These are phyloP conservation scores for Halisarca cf. caerulea DNA, from an alignment of 37 sponge, comb jelly and placozoan species.

Conservation along the genomic window DNA sequence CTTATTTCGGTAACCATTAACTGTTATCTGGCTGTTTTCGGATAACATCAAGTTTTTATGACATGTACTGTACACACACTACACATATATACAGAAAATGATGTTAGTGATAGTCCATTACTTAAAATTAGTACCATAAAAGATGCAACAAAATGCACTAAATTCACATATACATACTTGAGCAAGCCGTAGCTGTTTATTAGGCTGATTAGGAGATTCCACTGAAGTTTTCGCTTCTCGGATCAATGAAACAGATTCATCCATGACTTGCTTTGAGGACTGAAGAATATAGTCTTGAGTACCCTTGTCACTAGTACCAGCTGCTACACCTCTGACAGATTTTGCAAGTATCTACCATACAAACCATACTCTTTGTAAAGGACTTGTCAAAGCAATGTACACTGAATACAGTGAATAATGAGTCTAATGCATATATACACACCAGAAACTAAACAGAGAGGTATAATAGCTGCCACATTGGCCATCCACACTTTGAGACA, in stretches of 20 bases:
- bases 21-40: no score
- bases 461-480: no score
- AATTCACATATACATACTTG: conserved; percentile 15
- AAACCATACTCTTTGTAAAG: neutral
- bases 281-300: conserved; percentile 87
- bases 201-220: conserved; percentile 73
- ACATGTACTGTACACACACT: no score
- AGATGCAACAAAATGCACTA: no score
- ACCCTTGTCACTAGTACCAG: conserved; percentile 68
- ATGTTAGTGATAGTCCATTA: no score
- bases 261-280: conserved; percentile 85
- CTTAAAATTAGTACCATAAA: no score
- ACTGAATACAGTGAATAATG: neutral
- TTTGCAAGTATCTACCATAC: conserved; percentile 52
- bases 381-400: neutral
- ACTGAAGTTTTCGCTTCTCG: conserved; percentile 77
- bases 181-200: conserved; percentile 80
- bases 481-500: no score
- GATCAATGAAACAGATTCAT: conserved; percentile 74
- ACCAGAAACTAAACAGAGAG: no score
- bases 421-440: no score
- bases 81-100: no score
- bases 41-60: no score
- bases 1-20: no score
- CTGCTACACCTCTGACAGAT: conserved; percentile 92